Evolutionary conservation across 2,888 invertebrate genomes (phyloP).

Genomic region (Protophormia terraenovae): DNA sequence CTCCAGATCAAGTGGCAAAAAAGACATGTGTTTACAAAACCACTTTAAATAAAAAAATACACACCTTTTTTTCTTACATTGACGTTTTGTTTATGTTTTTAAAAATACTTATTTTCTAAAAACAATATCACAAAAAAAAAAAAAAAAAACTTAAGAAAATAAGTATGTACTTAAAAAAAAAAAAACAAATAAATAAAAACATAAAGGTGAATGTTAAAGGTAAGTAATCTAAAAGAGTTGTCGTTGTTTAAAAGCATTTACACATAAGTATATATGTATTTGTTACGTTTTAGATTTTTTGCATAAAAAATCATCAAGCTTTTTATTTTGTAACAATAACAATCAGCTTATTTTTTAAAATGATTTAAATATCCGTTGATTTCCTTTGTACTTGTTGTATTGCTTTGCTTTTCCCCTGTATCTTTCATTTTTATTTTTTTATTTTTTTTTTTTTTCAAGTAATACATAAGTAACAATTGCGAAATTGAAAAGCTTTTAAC

Average conservation of each 20-base stretch:
- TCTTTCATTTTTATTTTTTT: too few relatives aligned
- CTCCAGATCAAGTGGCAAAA: constrained; percentile 37
- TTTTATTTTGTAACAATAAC: constrained; percentile 27
- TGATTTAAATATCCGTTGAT: constrained; percentile 73
- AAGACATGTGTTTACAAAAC: constrained; percentile 59
- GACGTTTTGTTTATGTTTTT: constrained; percentile 20
- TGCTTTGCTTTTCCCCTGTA: too few relatives aligned
- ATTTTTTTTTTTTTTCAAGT: too few relatives aligned
- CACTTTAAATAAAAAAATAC: constrained; percentile 38
- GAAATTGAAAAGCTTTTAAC: constrained; percentile 47
- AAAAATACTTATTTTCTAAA: neutral
- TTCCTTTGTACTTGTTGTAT: too few relatives aligned
- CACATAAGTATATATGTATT: constrained; percentile 24
- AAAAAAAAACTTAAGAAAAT: neutral
- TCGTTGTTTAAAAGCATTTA: constrained; percentile 36
- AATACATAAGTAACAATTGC: neutral
- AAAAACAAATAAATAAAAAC: neutral
- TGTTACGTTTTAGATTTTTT: constrained; percentile 42
- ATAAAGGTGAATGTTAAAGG: constrained; percentile 19
- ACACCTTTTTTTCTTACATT: neutral
- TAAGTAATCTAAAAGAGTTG: constrained; percentile 44
- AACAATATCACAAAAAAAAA: neutral
- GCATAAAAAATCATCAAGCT: too few relatives aligned
- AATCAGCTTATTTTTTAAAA: constrained; percentile 70
- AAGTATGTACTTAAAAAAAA: neutral